A percentile compares a stretch with the other conserved stretches of the same genome.
Evolutionary conservation across 2,888 invertebrate species (phyloP).

Genomic region (Scrobipalpa costella): DNA sequence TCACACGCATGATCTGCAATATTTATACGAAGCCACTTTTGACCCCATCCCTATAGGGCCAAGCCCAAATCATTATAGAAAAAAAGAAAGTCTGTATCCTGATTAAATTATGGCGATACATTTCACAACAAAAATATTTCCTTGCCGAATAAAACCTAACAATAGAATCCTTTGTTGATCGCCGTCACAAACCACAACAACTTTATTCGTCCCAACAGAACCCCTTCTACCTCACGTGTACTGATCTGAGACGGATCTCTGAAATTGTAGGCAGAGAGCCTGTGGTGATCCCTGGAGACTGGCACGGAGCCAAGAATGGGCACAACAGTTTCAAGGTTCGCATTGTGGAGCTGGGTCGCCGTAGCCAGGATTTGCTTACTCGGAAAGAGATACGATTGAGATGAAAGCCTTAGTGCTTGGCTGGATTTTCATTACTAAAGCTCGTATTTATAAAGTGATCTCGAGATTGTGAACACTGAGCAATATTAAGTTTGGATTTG

Average conservation of each 20-base stretch:
- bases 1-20: no score
- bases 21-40: no score
- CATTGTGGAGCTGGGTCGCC: conserved; percentile 3
- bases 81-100: no score
- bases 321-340: conserved; percentile 24
- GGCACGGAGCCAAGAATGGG: conserved; percentile 24
- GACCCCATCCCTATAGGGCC: no score
- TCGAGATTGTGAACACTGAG: no score
- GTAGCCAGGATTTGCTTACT: conserved; percentile 9
- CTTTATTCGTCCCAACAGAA: background rate
- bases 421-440: background rate
- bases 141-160: no score
- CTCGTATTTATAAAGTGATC: no score
- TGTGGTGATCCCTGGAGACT: conserved; percentile 26
- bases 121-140: no score
- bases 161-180: background rate
- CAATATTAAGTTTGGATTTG: no score
- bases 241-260: conserved; percentile 12
- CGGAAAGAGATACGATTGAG: conserved; percentile 4
- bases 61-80: no score
- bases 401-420: background rate
- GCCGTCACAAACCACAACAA: background rate
- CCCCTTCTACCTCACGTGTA: background rate
- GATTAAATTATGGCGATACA: no score
- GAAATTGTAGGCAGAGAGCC: conserved; percentile 23